These are phyloP conservation scores for Stramonita haemastoma DNA, from an alignment of 2,888 invertebrate genomes.

Conservation along the genomic window DNA sequence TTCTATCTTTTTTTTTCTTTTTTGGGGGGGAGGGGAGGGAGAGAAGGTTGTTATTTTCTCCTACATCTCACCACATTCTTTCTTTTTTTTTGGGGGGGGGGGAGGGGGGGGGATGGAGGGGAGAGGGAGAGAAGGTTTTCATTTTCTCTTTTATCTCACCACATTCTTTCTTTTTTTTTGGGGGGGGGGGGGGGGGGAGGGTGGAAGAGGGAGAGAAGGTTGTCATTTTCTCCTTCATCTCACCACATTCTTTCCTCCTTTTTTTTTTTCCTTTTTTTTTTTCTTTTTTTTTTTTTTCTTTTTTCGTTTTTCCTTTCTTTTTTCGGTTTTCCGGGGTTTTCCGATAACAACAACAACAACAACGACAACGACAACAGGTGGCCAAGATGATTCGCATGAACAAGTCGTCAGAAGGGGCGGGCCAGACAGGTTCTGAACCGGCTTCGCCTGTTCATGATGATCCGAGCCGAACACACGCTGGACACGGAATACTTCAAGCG, in stretches of 20 bases:
- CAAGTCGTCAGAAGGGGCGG: not conserved
- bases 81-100: no score
- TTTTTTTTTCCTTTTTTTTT: not conserved
- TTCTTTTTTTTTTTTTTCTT: not conserved
- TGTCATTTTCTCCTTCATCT: not conserved
- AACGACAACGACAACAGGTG: not conserved
- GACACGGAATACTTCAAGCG: slow-evolving; percentile 20
- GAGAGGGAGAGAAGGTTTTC: no score
- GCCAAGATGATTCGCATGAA: not conserved
- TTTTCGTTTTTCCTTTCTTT: no score
- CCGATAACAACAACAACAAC: no score
- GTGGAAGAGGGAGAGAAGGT: not conserved
- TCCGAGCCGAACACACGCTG: not conserved
- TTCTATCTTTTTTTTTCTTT: no score
- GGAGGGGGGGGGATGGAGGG: no score
- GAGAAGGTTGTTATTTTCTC: no score
- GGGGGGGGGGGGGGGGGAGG: not conserved
- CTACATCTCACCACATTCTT: no score
- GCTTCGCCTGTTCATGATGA: slow-evolving; percentile 27
- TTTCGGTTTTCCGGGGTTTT: no score
- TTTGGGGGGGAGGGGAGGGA: no score
- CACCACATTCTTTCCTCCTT: not conserved
- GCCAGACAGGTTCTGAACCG: not conserved
- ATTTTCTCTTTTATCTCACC: no score
- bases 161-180: not conserved